Base-by-base conservation (phyloP, 2,113 vertebrate species). In the Zapornia atra region DNA sequence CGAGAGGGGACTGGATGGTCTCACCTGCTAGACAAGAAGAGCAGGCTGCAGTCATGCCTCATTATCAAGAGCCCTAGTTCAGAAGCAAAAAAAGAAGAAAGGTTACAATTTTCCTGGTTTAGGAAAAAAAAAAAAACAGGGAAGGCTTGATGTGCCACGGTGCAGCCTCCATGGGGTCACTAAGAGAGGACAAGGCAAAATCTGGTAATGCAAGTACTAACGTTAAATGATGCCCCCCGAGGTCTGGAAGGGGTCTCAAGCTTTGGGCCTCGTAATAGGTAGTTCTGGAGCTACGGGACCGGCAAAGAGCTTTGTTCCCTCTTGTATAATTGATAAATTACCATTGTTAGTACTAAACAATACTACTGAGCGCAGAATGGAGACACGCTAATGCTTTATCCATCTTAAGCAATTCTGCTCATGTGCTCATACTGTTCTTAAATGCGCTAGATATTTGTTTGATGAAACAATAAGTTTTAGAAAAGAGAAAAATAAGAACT, bases 401-500 rank as follows among this genome's bases (percentile, higher is more conserved):
- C 96, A 79, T 87, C 95, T 94, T 94, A 66, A 69, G 97, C 96
- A 97, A 76, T 93, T 86, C 94, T 96, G 92, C 96, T 92, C 85
- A 3, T 88, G 89, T 87, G 94, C 86, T 92, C 91, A 94, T 76
- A 96, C 94, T 95, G 86, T 94, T 97, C 96, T 94, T 97, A 98
- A 97, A 95, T 73, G 96, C 72, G 86, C 97, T 97, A 96, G 94
- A 92, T 97, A 96, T 97, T 98, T 98, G 97, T 97, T 97, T 96
- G 97, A 98, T 88, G 96, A 98, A 98, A 97, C 97, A 98, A 86
- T 97, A 97, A 97, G 88, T 98, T 98, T 97, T 80, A 97, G 93
- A 96, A 93, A 95, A 98, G 94, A 94, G 94, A 97, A 97, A 97
- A 98, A 98, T 96, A 97, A 98, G 97, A 98, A 97, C 96, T 97